These are phyloP conservation scores for Andrena hattorfiana DNA, from an alignment of 2,888 invertebrate species.

Conservation along the genomic window DNA sequence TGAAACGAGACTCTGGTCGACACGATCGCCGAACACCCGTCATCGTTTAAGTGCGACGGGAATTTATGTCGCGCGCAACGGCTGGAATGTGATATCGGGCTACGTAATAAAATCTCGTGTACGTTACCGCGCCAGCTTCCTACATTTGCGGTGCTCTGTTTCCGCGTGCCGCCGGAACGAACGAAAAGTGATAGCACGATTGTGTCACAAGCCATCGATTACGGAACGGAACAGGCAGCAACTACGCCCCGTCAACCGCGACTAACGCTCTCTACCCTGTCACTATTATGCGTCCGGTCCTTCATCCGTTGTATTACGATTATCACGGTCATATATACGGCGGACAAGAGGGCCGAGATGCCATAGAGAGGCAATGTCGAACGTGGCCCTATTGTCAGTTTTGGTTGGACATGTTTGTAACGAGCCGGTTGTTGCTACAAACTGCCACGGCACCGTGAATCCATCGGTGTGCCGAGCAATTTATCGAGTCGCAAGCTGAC, in stretches of 20 bases:
- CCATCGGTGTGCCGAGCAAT: constrained; percentile 47
- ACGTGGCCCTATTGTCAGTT: constrained; percentile 64
- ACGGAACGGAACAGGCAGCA: constrained; percentile 36
- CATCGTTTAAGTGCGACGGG: constrained; percentile 18
- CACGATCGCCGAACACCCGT: constrained; percentile 13
- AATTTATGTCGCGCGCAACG: constrained; percentile 9
- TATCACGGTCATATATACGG: constrained; percentile 69
- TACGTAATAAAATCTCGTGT: constrained; percentile 36
- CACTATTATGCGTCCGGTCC: constrained; percentile 72
- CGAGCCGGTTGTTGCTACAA: constrained; percentile 70
- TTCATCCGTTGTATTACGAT: constrained; percentile 73
- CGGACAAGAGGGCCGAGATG: constrained; percentile 44
- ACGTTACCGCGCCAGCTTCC: constrained; percentile 22
- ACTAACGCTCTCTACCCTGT: constrained; percentile 64
- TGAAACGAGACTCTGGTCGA: neutral
- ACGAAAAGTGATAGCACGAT: constrained; percentile 59
- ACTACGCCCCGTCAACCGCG: constrained; percentile 60
- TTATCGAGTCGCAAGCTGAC: constrained; percentile 52
- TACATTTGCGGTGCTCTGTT: constrained; percentile 35
- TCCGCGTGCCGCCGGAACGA: constrained; percentile 10
- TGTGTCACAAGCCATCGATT: constrained; percentile 65
- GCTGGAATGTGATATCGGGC: constrained; percentile 11
- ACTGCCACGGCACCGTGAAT: constrained; percentile 26
- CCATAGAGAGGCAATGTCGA: constrained; percentile 52
- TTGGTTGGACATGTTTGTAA: constrained; percentile 66